Percentiles rank a stretch among this genome's conserved stretches.
phyloP scores from a whole-genome alignment of 2,113 vertebrate genomes.

The Copsychus sechellarum region DNA sequence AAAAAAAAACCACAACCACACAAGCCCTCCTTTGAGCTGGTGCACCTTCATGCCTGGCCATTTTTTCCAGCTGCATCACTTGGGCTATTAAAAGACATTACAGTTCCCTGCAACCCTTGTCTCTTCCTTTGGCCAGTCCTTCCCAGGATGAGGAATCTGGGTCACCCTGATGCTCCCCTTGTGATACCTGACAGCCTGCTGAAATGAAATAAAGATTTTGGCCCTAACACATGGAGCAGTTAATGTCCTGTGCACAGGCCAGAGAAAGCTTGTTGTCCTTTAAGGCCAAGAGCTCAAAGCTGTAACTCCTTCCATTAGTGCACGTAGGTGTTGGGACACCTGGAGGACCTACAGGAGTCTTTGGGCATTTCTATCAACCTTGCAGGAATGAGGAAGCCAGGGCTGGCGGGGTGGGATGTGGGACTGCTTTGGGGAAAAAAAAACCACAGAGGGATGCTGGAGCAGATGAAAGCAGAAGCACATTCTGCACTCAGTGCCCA shows the following conservation, averaged over 20 bases:
- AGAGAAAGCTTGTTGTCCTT: background rate
- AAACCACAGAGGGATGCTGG: rapidly evolving
- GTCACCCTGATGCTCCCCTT: background rate
- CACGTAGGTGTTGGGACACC: background rate
- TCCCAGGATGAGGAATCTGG: background rate
- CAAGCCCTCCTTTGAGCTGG: slow-evolving; percentile 21
- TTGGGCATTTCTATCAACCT: background rate
- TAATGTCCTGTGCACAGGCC: background rate
- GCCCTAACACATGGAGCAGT: background rate
- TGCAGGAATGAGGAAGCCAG: background rate
- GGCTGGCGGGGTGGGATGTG: background rate
- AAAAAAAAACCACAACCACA: background rate
- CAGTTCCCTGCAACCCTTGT: background rate
- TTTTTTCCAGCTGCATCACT: slow-evolving; percentile 52
- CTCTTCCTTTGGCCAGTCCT: slow-evolving; percentile 1
- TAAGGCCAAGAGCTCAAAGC: background rate
- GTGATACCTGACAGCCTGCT: background rate
- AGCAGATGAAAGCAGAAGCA: background rate
- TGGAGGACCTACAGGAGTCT: background rate
- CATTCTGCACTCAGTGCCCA: background rate
- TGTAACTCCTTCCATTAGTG: background rate
- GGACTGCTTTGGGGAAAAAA: background rate
- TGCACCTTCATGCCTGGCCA: background rate
- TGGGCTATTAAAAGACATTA: slow-evolving; percentile 28
- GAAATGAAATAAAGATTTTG: background rate